A percentile compares a stretch with the other conserved stretches of the same genome.
Evolutionary conservation across 2,113 vertebrate genomes (phyloP).

Genomic region (Syrmaticus mikado): DNA sequence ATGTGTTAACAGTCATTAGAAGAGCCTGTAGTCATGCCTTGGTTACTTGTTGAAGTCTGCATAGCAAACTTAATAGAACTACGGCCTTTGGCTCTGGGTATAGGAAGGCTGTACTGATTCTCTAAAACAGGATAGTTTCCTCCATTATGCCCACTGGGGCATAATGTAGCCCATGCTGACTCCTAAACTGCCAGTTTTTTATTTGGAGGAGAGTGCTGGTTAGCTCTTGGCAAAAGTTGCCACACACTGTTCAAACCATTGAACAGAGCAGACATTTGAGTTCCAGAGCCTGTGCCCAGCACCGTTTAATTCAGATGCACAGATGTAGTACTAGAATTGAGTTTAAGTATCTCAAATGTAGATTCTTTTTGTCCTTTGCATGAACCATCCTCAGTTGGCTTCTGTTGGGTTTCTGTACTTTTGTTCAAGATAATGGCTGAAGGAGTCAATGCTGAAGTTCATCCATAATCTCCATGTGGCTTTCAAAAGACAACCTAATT

Average conservation of each 20-base stretch:
- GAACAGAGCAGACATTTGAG: neutral
- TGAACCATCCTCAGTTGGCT: neutral
- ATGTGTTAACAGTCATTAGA: neutral
- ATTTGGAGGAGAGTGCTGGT: neutral
- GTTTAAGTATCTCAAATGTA: neutral
- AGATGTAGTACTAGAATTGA: neutral
- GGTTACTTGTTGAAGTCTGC: neutral
- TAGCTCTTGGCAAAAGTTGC: neutral
- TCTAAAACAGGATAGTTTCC: neutral
- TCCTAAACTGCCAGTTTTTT: neutral
- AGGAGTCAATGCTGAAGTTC: neutral
- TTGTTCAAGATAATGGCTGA: neutral
- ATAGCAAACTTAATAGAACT: neutral
- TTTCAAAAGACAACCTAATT: constrained; percentile 31
- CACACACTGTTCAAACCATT: neutral
- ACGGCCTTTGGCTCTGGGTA: neutral
- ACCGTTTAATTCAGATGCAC: neutral
- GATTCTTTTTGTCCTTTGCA: neutral
- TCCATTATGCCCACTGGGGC: neutral
- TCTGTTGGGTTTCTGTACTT: neutral
- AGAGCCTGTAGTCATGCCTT: neutral
- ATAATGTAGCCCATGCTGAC: neutral
- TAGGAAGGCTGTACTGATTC: neutral
- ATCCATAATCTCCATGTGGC: neutral
- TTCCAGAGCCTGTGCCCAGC: neutral